Evolutionary conservation across 2,113 vertebrate species (phyloP).

Genomic region (Poicephalus meyeri): DNA sequence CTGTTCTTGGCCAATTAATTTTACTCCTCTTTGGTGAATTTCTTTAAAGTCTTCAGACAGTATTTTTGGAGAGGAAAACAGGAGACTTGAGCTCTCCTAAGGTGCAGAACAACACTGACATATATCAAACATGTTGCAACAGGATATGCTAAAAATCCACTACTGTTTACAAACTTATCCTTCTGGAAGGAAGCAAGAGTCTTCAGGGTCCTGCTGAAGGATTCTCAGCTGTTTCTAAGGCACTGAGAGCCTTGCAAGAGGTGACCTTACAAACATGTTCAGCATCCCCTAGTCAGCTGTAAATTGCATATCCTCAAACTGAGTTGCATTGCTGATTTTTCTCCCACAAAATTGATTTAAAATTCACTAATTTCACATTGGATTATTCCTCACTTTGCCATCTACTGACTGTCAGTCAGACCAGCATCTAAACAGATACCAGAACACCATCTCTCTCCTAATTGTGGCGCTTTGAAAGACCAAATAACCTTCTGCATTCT

Average conservation of each 20-base stretch:
- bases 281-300: neutral
- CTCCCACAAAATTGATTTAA: neutral
- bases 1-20: neutral
- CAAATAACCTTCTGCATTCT: constrained; percentile 10
- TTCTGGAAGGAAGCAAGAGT: neutral
- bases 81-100: neutral
- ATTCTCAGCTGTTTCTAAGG: neutral
- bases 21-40: neutral
- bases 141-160: neutral
- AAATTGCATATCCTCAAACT: neutral
- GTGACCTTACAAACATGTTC: neutral
- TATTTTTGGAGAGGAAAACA: neutral
- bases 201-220: neutral
- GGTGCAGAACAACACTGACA: neutral
- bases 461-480: neutral
- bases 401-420: constrained; percentile 13
- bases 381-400: neutral
- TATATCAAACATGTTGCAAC: neutral
- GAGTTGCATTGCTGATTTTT: neutral
- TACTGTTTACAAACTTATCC: neutral
- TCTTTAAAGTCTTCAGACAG: neutral
- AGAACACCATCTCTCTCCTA: neutral
- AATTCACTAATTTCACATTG: neutral
- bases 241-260: neutral
- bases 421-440: constrained; percentile 15